Conservation (phyloP, 2,797 vertebrate species). For the Chanos chanos region DNA sequence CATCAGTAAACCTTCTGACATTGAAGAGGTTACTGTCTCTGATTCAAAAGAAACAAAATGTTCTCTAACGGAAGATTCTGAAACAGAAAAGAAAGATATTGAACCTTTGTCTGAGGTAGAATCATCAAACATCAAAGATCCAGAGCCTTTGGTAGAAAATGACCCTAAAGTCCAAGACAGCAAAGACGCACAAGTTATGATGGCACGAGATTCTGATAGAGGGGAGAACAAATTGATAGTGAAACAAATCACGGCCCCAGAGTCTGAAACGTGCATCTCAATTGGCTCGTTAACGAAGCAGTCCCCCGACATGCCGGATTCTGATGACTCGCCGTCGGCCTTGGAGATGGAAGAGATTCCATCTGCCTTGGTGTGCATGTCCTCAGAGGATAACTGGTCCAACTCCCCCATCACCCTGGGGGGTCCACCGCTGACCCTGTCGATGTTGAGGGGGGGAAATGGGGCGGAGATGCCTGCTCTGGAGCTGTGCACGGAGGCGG, state of each 20-base stretch:
- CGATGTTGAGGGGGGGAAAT: conserved; percentile 54
- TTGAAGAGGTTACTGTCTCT: conserved; percentile 9
- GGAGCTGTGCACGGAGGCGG: conserved; percentile 74
- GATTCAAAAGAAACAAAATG: conserved; percentile 30
- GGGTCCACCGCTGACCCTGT: conserved; percentile 55
- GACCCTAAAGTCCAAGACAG: neutral
- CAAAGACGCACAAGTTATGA: conserved; percentile 42
- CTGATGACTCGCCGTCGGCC: conserved; percentile 78
- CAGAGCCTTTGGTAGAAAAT: conserved; percentile 45
- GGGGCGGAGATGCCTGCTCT: conserved; percentile 50
- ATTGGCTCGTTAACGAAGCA: conserved; percentile 59
- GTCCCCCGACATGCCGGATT: conserved; percentile 71
- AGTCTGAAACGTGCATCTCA: conserved; percentile 61
- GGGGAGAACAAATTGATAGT: conserved; percentile 60
- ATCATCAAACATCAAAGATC: conserved; percentile 29
- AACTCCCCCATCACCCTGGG: conserved; percentile 59
- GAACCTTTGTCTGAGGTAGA: conserved; percentile 48
- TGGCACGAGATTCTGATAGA: conserved; percentile 48
- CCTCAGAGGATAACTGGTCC: conserved; percentile 51
- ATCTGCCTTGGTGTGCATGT: conserved; percentile 66
- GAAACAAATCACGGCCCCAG: conserved; percentile 66
- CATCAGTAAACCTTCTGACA: conserved; percentile 9
- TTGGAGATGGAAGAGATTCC: conserved; percentile 80
- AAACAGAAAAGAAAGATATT: conserved; percentile 31
- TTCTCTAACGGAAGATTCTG: neutral